These are phyloP conservation scores for Zeus faber DNA, from an alignment of 2,113 vertebrate species.

Conservation along the genomic window DNA sequence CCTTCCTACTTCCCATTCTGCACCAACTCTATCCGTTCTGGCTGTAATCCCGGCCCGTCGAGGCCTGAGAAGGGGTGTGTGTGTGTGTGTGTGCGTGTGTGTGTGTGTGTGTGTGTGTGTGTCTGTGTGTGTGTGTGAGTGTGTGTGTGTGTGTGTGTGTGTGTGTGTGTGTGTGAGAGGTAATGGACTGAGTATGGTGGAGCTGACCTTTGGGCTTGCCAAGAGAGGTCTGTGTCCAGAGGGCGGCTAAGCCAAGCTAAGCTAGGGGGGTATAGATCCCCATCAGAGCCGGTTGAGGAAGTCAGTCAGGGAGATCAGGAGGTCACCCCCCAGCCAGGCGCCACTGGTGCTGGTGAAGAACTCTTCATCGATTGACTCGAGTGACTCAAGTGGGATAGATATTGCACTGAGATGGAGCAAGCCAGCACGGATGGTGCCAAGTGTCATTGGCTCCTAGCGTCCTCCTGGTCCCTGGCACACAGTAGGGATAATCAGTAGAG, in stretches of 20 bases:
- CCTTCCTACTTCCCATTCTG: conserved; percentile 30
- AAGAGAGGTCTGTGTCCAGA: conserved; percentile 50
- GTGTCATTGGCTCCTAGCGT: background rate
- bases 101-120: no score
- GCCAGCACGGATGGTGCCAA: background rate
- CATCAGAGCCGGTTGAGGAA: conserved; percentile 53
- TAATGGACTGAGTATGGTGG: conserved; percentile 44
- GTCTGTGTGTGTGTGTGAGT: no score
- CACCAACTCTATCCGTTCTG: conserved; percentile 23
- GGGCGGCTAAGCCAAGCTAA: conserved; percentile 58
- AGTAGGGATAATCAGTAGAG: no score
- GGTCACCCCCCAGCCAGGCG: conserved; percentile 47
- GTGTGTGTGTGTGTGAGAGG: conserved; percentile 30
- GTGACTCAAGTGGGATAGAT: conserved; percentile 45
- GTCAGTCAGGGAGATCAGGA: conserved; percentile 55
- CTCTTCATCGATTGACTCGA: conserved; percentile 43
- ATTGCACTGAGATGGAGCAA: conserved; percentile 57
- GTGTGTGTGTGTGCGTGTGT: no score
- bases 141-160: no score
- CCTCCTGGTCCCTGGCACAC: no score
- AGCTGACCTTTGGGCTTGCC: conserved; percentile 45
- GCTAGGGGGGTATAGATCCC: conserved; percentile 56
- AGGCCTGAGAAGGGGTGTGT: conserved; percentile 34
- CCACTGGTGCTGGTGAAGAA: conserved; percentile 39
- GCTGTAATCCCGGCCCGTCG: conserved; percentile 24